Conservation (phyloP, 1,140 invertebrate species). For the Papilio machaon region DNA sequence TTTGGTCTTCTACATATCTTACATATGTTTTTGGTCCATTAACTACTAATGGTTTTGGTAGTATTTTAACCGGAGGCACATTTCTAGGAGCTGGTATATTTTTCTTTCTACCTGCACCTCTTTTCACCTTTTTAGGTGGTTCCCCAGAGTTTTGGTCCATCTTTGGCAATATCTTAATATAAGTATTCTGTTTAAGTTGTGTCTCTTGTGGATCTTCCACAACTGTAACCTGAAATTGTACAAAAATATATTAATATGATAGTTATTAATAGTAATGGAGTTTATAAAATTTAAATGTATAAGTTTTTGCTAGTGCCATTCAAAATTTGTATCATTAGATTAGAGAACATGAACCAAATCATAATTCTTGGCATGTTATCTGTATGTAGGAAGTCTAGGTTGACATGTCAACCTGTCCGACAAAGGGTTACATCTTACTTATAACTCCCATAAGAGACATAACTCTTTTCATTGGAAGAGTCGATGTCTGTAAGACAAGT, state of each 20-base stretch:
- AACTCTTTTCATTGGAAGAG: no score
- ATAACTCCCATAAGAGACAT: no score
- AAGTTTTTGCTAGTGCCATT: no score
- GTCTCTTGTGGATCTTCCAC: conserved; percentile 63
- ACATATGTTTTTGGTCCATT: conserved; percentile 65
- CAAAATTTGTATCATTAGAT: no score
- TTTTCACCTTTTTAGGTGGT: conserved; percentile 66
- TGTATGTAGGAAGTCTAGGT: no score
- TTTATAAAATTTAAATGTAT: no score
- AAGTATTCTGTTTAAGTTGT: conserved; percentile 49
- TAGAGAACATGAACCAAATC: no score
- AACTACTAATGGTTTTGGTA: conserved; percentile 72
- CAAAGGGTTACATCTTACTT: no score
- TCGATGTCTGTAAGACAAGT: background rate
- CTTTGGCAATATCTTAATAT: conserved; percentile 64
- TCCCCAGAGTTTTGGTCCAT: conserved; percentile 42
- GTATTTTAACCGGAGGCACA: conserved; percentile 71
- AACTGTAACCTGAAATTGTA: conserved; percentile 70
- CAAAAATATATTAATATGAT: background rate
- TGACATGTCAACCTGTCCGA: no score
- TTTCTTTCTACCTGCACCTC: conserved; percentile 67
- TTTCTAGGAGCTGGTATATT: conserved; percentile 63
- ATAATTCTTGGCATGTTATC: no score
- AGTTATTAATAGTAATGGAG: no score
- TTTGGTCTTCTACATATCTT: conserved; percentile 68